Percentiles rank a stretch among this genome's conserved stretches.
These are phyloP conservation scores for Spodoptera frugiperda DNA, from an alignment of 1,140 invertebrate species.

Conservation along the genomic window DNA sequence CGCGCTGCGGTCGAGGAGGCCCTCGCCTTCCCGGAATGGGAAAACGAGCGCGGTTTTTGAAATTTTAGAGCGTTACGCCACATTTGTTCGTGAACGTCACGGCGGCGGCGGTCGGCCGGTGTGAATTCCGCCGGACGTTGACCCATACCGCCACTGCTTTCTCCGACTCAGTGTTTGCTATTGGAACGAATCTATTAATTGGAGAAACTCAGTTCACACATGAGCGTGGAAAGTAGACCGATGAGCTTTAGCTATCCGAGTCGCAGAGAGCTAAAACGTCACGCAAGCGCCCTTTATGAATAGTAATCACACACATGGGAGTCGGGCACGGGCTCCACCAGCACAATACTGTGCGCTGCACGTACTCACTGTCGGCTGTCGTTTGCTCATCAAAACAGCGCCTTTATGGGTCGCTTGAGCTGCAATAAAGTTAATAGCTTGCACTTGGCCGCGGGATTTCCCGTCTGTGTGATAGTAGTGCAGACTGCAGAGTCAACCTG, in stretches of 20 bases:
- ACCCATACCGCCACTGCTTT: constrained; percentile 78
- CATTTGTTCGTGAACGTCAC: constrained; percentile 84
- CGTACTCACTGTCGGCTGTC: too few relatives aligned
- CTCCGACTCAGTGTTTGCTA: constrained; percentile 82
- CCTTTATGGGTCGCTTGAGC: neutral
- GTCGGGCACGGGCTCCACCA: neutral
- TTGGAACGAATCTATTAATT: constrained; percentile 86
- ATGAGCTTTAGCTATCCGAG: constrained; percentile 64
- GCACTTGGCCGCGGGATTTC: constrained; percentile 6
- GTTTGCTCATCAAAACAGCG: neutral
- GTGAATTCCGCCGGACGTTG: constrained; percentile 82
- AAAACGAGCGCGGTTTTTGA: constrained; percentile 75
- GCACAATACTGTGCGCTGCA: neutral
- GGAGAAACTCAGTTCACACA: constrained; percentile 85
- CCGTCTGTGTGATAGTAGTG: constrained; percentile 20
- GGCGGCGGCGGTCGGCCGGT: constrained; percentile 77
- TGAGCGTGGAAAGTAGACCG: constrained; percentile 83
- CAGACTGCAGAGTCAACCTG: neutral
- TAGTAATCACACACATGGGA: constrained; percentile 14
- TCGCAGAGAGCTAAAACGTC: constrained; percentile 46
- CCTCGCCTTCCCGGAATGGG: constrained; percentile 71
- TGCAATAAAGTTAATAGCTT: constrained; percentile 19
- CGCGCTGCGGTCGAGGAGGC: constrained; percentile 44
- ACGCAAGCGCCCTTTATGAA: constrained; percentile 44
- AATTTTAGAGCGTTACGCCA: constrained; percentile 83